Base-by-base conservation (phyloP, 2,113 vertebrate genomes). In the Tyto alba region DNA sequence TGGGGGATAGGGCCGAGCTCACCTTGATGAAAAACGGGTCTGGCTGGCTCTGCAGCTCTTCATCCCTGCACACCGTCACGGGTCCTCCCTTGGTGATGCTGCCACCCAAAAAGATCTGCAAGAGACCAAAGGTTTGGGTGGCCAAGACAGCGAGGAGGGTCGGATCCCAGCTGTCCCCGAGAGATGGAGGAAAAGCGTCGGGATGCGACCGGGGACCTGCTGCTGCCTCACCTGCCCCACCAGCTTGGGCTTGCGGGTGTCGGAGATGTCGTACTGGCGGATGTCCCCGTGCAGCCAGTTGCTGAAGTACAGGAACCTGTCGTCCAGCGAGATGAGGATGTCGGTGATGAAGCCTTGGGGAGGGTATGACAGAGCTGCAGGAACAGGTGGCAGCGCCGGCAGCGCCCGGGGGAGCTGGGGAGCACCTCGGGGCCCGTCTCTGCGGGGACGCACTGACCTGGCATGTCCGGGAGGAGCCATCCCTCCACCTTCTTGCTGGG, bases 241-340 rank as follows among this genome's bases (percentile, higher is more conserved):
- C 88, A 99, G 93, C 57, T 66, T 97, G 13, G 99, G 99, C 29
- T 94, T 95, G 62, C 74, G 94, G 6, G 97, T 97, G 97, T 99
- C 90, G 3, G 98, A 98, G 97, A 99, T 98, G 93, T 99, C 99
- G 45, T 99, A 99, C 96, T 99, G 99, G 20, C 99, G 98, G 89
- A 99, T 81, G 93, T 99, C 99, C 17, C 99, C 99, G 0, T 99
- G 99, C n/a, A 99, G 81, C 99, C 99, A 99, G 91, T 99, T 99
- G 97, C 98, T 99, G 97, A 99, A 99, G 96, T 99, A 99, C 29
- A 99, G 98, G 88, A 98, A 99, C 14, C 97, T 98, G 90, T 99
- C 99, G 1, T 99, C 99, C 98, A 99, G 86, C 1, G 99, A 99
- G 93, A 99, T 93, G 91, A 99, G 96, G 97, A 99, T 99, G 82